Base-by-base conservation (phyloP, 1,140 invertebrate species). In the Plutomurus gul region DNA sequence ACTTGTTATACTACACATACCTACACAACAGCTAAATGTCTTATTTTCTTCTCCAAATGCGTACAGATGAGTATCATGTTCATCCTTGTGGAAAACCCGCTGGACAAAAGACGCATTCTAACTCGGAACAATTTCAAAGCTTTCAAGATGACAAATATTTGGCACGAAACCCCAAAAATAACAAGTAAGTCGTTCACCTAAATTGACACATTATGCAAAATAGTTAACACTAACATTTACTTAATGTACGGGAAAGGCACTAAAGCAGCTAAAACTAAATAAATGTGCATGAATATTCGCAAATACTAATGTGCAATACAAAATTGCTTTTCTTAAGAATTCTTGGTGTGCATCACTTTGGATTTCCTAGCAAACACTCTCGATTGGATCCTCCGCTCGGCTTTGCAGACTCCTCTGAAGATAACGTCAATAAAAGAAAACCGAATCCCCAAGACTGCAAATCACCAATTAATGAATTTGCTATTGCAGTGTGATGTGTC, bases 401-500 rank as follows among this genome's bases (percentile, higher is more conserved):
- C 3, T 79, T 79, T 60, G 33, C 20, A 7, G 60, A 77, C 30
- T 16, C 56, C 20, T 47, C 30, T 39, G 25, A 49, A 40, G 27
- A 60, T 10, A 70, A 18, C 40, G 22, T 11, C 8, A 65, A 27
- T 25, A 30, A 33, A 65, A 13, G 56, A 30, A 36, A 65, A 65
- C 18, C 13, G 16, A 27, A 7, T 7, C 6, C 56, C 27, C 20
- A 70, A 43, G 40, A 77, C 6, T 56, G 25, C n/a, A 78, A 10
- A 25, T 40, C 37, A 8, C 76, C 30, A 18, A 47, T 60, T 27
- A 75, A 43, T 56, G 77, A 79, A 75, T 79, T 49, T n/a, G 77
- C 77, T 10, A 79, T 79, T 43, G 77, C 77, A 60, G 77, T 79
- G n/a, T 79, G 72, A 75, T 16, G 18, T 33, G 18, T 40, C 16